Base-by-base conservation (phyloP, 2,113 vertebrate genomes). In the Festucalex cinctus region DNA sequence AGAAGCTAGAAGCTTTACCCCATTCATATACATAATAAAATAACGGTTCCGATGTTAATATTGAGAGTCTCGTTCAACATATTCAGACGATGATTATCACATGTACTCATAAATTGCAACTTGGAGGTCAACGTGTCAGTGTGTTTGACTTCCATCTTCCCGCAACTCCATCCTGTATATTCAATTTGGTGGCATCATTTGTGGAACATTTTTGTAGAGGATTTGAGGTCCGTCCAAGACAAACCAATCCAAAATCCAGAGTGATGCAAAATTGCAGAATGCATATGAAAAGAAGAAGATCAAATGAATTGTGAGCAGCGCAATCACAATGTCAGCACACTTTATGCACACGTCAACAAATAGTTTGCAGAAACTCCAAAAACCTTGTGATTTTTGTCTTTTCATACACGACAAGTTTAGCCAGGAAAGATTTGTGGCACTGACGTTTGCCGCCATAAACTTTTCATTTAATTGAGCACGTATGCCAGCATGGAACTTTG, bases 221-320 rank as follows among this genome's bases (percentile, higher is more conserved):
- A 6, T 46, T 46, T 19, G 44, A 46, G 44, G 16, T 46, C 54
- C 26, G 32, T 39, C 58, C 36, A 22, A n/a, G 36, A 39, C 20
- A 41, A 61, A 41, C 13, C 6, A 39, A 22, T 60, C 5, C 39
- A 61, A 37, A 13, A 10, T 37, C 7, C 1, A 10, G 20, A 41
- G 39, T 9, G 39, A 2, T 3, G 39, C 39, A 9, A 12, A 41
- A 41, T 24, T 13, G 48, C 48, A 26, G 51, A 5, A 54, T 54
- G 22, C 9, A 22, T 22, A n/a, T 20, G 69, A 7, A 64, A 62
- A 19, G 24, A 68, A 39, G 9, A 36, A 41, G 65, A 65, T 59
- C 37, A 56, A 48, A 73, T 8, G 63, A 57, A 78, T 63, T 62
- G 70, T 72, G 66, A 82, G 54, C 5, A 1, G 1, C 53, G 22